Percentiles rank a stretch among this genome's conserved stretches.
These are phyloP conservation scores for Eunapius fragilis DNA, from an alignment of 37 sponge, comb jelly and placozoan species.

Conservation along the genomic window DNA sequence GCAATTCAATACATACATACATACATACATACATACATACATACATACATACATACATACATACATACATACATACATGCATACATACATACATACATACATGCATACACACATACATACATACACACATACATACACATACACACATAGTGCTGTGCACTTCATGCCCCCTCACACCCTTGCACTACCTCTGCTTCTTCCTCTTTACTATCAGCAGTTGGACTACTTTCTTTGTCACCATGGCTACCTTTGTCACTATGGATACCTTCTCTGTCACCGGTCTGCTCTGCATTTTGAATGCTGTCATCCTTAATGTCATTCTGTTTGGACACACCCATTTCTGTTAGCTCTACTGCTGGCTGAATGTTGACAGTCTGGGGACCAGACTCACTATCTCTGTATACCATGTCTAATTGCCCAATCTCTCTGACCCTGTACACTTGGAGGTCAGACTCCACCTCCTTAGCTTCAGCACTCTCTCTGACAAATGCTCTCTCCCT, in stretches of 20 bases:
- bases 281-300: not conserved
- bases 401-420: not conserved
- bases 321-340: not conserved
- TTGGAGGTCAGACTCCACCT: not conserved
- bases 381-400: constrained; percentile 1
- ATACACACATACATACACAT: too few relatives aligned
- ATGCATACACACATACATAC: too few relatives aligned
- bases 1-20: too few relatives aligned
- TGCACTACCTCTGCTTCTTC: not conserved
- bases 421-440: too few relatives aligned
- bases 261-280: not conserved
- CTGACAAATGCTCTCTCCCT: not conserved
- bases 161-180: not conserved
- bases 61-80: too few relatives aligned
- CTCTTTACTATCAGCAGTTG: not conserved
- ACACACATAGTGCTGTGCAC: too few relatives aligned
- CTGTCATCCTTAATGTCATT: not conserved
- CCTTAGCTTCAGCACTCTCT: not conserved
- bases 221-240: not conserved
- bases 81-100: too few relatives aligned
- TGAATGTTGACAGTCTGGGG: constrained; percentile 23
- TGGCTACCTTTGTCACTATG: not conserved
- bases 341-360: constrained; percentile 7
- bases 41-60: too few relatives aligned
- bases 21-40: too few relatives aligned